A percentile compares a stretch with the other conserved stretches of the same genome.
Conservation (phyloP, 2,797 vertebrate genomes). For the Tapirus indicus region DNA sequence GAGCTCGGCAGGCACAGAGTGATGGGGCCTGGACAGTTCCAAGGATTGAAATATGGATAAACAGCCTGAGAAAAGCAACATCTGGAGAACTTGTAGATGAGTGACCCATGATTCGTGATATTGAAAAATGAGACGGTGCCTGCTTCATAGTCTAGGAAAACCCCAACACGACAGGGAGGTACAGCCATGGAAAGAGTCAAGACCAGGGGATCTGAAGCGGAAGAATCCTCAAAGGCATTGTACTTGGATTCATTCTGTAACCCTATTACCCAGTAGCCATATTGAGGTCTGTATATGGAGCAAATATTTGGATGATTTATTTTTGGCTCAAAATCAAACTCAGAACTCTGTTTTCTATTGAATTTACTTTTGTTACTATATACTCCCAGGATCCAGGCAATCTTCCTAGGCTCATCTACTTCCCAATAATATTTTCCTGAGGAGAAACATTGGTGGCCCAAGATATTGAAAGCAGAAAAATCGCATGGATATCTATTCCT, state of each 20-base stretch:
- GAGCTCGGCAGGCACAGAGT: neutral
- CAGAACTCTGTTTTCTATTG: too few relatives aligned
- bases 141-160: neutral
- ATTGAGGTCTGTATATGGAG: too few relatives aligned
- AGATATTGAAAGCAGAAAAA: neutral
- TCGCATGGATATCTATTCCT: neutral
- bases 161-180: neutral
- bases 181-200: neutral
- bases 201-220: too few relatives aligned
- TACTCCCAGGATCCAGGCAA: neutral
- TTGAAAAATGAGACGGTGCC: neutral
- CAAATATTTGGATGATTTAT: too few relatives aligned
- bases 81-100: neutral
- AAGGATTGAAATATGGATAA: neutral
- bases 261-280: too few relatives aligned
- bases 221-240: too few relatives aligned
- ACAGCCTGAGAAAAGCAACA: neutral
- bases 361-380: too few relatives aligned
- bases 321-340: too few relatives aligned
- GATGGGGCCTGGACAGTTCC: neutral
- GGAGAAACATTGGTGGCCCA: neutral
- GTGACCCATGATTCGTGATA: conserved; percentile 4
- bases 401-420: neutral
- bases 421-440: neutral
- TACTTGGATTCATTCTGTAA: too few relatives aligned